Evolutionary conservation across 2,888 invertebrate genomes (phyloP).

Genomic region (Watsonalla cultraria): DNA sequence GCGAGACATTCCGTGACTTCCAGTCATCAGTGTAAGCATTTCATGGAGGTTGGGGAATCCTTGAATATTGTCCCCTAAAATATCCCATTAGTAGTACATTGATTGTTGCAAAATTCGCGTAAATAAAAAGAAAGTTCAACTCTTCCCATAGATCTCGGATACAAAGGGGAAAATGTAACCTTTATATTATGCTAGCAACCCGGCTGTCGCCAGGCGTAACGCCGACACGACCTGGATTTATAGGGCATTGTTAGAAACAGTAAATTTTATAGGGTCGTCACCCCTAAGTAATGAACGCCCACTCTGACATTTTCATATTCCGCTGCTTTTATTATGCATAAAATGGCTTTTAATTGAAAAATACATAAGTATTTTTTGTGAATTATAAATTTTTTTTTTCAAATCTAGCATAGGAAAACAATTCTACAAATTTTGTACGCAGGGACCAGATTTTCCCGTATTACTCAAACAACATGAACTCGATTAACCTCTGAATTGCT

Average conservation of each 20-base stretch:
- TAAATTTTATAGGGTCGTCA: conserved; percentile 45
- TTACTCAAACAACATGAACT: conserved; percentile 29
- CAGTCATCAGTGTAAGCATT: conserved; percentile 29
- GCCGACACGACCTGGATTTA: conserved; percentile 42
- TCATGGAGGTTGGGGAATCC: conserved; percentile 34
- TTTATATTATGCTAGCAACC: conserved; percentile 5
- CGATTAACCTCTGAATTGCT: conserved; percentile 31
- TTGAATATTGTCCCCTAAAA: conserved; percentile 2
- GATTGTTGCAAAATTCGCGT: background rate
- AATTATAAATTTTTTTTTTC: no score
- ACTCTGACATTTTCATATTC: conserved; percentile 24
- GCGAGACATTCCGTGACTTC: conserved; percentile 38
- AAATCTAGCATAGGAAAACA: background rate
- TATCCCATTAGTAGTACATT: no score
- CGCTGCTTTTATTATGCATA: no score
- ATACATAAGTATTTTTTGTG: no score
- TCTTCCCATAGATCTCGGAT: background rate
- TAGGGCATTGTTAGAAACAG: conserved; percentile 50
- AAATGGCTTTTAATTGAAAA: no score
- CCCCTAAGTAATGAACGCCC: conserved; percentile 21
- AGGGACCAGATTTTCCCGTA: conserved; percentile 18
- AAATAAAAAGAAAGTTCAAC: background rate
- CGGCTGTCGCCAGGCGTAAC: conserved; percentile 13
- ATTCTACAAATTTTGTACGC: conserved; percentile 17
- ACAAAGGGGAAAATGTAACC: background rate